phyloP scores from a whole-genome alignment of 2,113 vertebrate species.

The Chionodraco myersi region DNA sequence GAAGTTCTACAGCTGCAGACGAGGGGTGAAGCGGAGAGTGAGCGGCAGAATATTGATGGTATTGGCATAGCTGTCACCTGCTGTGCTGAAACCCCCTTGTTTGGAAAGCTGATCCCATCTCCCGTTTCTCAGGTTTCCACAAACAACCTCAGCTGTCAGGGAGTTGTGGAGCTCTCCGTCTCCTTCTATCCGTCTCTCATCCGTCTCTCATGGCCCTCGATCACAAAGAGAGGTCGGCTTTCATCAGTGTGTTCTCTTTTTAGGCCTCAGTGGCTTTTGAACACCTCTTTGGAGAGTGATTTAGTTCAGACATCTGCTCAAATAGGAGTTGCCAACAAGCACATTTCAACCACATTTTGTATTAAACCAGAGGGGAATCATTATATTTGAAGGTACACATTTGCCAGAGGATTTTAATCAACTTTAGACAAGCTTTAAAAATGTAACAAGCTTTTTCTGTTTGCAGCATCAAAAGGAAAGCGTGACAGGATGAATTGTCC shows the following conservation, averaged over 20 bases:
- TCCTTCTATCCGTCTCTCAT: conserved; percentile 42
- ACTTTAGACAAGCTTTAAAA: not conserved
- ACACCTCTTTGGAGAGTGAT: conserved; percentile 1
- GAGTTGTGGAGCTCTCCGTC: conserved; percentile 30
- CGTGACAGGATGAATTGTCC: not conserved
- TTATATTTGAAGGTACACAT: not conserved
- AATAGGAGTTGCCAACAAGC: not conserved
- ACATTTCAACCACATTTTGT: not conserved
- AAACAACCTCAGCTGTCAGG: conserved; percentile 71
- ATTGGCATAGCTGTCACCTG: conserved; percentile 62
- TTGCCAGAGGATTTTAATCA: not conserved
- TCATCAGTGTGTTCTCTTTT: conserved; percentile 41
- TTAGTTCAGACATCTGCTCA: conserved; percentile 3
- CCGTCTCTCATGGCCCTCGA: conserved; percentile 48
- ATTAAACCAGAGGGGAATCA: not conserved
- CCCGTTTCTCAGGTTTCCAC: conserved; percentile 61
- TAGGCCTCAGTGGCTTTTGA: conserved; percentile 18
- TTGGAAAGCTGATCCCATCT: conserved; percentile 60
- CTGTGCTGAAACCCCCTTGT: conserved; percentile 55
- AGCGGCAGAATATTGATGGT: conserved; percentile 6
- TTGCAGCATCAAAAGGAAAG: not conserved
- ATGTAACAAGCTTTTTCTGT: too few species aligned
- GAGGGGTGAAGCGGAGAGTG: not conserved
- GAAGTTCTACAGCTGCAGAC: conserved; percentile 30
- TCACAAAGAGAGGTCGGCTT: conserved; percentile 57